Percentiles rank a stretch among this genome's conserved stretches.
These are phyloP conservation scores for Trichonephila clavata DNA, from an alignment of 1,140 invertebrate genomes.

Conservation along the genomic window DNA sequence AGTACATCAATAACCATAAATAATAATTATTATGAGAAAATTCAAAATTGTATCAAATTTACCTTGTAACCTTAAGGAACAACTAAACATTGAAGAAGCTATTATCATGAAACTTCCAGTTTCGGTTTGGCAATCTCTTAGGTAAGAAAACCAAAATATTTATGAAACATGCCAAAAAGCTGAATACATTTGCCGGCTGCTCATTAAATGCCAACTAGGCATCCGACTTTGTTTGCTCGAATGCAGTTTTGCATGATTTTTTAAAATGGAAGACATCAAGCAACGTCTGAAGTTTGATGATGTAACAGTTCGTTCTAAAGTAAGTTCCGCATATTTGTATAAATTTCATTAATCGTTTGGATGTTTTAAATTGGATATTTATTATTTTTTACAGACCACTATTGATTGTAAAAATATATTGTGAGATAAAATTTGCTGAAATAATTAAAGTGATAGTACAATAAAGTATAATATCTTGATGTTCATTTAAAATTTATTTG, in stretches of 20 bases:
- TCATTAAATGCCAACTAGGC: neutral
- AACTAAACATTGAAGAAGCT: neutral
- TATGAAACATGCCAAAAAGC: neutral
- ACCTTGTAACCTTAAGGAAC: no score
- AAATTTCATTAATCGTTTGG: no score
- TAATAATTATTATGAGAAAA: no score
- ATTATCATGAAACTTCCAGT: neutral
- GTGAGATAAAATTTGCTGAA: no score
- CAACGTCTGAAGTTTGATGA: constrained; percentile 52
- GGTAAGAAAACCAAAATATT: neutral
- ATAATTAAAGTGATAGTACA: no score
- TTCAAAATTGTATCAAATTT: no score
- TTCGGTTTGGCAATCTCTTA: neutral
- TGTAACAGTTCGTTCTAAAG: constrained; percentile 50
- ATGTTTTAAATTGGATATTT: no score
- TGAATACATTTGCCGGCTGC: neutral
- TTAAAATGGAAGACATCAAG: constrained; percentile 51
- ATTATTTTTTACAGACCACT: no score
- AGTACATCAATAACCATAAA: no score
- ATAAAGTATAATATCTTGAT: no score
- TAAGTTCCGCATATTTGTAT: neutral
- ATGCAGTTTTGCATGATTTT: neutral
- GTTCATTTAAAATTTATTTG: no score
- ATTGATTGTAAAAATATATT: no score
- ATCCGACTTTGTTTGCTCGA: neutral